Conservation (phyloP, 2,797 vertebrate species). For the Prionace glauca region DNA sequence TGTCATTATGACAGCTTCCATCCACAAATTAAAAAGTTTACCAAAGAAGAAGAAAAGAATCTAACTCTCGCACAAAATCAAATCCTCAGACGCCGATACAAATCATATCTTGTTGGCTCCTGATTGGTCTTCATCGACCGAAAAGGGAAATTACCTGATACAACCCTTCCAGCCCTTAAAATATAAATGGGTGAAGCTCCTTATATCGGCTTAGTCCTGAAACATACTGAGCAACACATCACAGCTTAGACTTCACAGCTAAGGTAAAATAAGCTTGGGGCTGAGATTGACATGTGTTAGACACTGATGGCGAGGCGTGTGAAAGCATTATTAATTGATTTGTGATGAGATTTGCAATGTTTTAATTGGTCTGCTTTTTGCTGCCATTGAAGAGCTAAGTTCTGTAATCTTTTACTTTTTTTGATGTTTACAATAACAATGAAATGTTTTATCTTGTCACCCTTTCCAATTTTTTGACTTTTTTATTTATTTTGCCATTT, state of each 20-base stretch:
- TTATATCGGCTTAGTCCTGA: neutral
- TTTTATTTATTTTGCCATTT: neutral
- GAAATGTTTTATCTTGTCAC: neutral
- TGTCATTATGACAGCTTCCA: no score
- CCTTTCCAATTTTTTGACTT: neutral
- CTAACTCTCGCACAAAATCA: neutral
- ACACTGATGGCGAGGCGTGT: neutral
- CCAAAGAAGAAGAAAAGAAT: neutral
- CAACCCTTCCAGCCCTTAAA: neutral
- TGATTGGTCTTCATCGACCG: neutral
- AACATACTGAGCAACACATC: neutral
- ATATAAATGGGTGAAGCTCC: neutral
- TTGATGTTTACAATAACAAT: neutral
- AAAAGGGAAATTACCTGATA: neutral
- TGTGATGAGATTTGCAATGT: neutral
- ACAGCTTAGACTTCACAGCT: neutral
- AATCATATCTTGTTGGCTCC: neutral
- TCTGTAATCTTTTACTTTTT: neutral
- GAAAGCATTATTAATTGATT: neutral
- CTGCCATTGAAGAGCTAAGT: neutral
- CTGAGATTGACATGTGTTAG: neutral
- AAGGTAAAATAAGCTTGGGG: neutral
- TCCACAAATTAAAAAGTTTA: no score
- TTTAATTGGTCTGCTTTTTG: neutral
- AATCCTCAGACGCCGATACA: neutral